Evolutionary conservation across 1,140 invertebrate genomes (phyloP), one percentile per base, ranked within the genome.

Genomic region (Chionoecetes opilio): DNA sequence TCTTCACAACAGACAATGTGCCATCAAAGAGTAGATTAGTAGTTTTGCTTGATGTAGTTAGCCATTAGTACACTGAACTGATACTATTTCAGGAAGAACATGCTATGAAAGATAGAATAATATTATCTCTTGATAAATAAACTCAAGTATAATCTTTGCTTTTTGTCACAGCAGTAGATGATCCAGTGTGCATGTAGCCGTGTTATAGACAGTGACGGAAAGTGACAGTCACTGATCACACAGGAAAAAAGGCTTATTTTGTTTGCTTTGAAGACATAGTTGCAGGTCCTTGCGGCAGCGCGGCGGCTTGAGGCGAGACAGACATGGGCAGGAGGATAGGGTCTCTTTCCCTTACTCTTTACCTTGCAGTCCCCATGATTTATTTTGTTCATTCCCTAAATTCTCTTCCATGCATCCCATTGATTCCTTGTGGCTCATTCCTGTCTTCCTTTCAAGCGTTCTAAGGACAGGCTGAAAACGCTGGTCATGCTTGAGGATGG

Each of bases 381-480:
- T 53, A 32, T 29, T 31, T 31, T n/a, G 82, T n/a, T 84, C 82
- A 84, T 31, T 84, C 82, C 32, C 5, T 84, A n/a, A 84, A n/a
- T 93, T 32, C 63, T 89, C 85, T 26, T 89, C 26, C 63, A 26
- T 46, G 3, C 35, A 35, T 31, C 46, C 91, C 63, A n/a, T 88
- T 46, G 26, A 63, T 32, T 29, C 87, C 35, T 84, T 75, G 41
- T 46, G 34, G 46, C 90, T 88, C 94, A 87, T 86, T 85, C 35
- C 9, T 91, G 46, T 95, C 94, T 95, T 95, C 94, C 82, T 95
- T 95, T 95, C 94, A 95, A 95, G 94, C 94, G 46, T 34, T 95
- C 94, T 95, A 95, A 95, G 94, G 94, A 95, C 94, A 95, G 94
- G 94, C 91, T 85, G 94, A 95, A 95, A 95, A 95, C 94, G 94